Conservation (phyloP, 2,113 vertebrate genomes). For the Ranitomeya variabilis region DNA sequence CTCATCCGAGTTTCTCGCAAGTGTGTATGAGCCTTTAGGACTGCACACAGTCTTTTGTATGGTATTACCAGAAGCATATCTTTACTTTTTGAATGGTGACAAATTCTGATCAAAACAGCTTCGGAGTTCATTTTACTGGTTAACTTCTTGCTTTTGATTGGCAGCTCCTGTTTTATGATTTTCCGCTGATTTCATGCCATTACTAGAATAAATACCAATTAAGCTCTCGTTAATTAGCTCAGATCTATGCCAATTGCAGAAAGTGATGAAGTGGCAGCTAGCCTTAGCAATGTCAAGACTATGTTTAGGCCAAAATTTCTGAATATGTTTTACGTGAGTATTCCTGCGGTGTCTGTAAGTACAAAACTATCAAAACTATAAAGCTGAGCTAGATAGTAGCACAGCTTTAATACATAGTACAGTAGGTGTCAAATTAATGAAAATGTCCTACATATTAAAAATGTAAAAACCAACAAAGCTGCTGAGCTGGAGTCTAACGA, state of each 20-base stretch:
- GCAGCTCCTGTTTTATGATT: conserved; percentile 18
- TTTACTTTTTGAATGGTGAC: neutral
- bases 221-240: conserved; percentile 4
- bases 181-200: conserved; percentile 26
- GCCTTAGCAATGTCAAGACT: neutral
- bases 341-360: neutral
- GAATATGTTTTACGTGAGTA: conserved; percentile 12
- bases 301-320: neutral
- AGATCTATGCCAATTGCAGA: conserved; percentile 7
- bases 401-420: neutral
- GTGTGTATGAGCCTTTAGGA: neutral
- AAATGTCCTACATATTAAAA: conserved; percentile 28
- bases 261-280: conserved; percentile 22
- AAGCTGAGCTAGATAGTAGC: conserved; percentile 12
- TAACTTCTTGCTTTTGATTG: conserved; percentile 16
- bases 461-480: conserved; percentile 43
- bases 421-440: conserved; percentile 21
- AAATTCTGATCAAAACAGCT: neutral
- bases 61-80: neutral
- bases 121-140: neutral
- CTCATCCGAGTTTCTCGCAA: too few relatives aligned
- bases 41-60: neutral
- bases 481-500: conserved; percentile 22
- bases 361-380: conserved; percentile 19
- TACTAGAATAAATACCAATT: conserved; percentile 30